Evolutionary conservation across 2,113 vertebrate genomes (phyloP).

Genomic region (Dicaeum eximium): DNA sequence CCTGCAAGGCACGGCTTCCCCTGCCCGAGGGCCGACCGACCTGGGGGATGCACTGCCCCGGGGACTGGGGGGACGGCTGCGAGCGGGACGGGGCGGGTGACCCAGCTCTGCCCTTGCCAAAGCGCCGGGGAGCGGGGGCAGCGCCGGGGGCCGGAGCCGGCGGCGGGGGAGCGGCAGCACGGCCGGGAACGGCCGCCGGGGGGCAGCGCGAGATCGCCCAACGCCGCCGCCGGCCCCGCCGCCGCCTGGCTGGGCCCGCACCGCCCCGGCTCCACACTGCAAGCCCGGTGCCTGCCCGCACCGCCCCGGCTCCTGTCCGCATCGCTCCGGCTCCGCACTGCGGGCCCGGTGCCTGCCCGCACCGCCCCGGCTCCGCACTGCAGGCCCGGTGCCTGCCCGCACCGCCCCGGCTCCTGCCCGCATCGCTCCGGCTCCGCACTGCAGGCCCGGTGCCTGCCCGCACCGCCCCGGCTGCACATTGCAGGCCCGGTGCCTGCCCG

Average conservation of each 20-base stretch:
- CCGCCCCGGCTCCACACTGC: neutral
- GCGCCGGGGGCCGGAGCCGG: neutral
- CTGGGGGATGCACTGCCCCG: no score
- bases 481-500: neutral
- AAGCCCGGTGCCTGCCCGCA: no score
- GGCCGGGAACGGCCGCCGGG: slow-evolving; percentile 40
- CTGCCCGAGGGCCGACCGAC: neutral
- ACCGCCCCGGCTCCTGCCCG: neutral
- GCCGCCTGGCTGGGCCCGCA: neutral
- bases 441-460: neutral
- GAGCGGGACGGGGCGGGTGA: neutral
- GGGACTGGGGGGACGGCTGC: neutral
- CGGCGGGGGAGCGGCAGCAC: neutral
- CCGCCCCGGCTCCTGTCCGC: no score
- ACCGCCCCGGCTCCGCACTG: no score
- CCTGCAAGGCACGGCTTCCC: neutral
- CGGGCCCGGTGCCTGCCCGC: no score
- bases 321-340: no score
- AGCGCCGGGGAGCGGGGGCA: no score
- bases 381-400: no score
- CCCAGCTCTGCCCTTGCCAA: fast-evolving
- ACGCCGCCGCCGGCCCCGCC: neutral
- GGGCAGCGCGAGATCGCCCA: slow-evolving; percentile 52
- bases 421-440: no score
- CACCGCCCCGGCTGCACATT: neutral